A percentile compares a stretch with the other conserved stretches of the same genome.
Conservation (phyloP, 2,888 invertebrate species). For the Acrobasis consociella region DNA sequence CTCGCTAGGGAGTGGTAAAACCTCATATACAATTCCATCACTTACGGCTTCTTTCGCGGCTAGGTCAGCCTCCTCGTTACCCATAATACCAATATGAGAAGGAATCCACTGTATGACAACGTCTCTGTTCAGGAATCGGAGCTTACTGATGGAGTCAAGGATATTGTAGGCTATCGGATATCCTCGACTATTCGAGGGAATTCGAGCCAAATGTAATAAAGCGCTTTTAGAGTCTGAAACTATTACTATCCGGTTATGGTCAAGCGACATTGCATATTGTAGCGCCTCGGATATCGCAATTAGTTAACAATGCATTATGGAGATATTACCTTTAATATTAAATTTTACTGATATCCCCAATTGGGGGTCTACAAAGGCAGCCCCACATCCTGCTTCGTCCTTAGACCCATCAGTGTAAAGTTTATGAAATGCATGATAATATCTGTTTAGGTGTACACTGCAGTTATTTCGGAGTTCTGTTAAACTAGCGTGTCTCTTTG, state of each 20-base stretch:
- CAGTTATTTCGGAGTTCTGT: neutral
- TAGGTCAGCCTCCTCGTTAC: neutral
- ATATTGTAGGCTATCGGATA: slow-evolving; percentile 5
- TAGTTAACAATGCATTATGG: neutral
- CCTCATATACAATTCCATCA: neutral
- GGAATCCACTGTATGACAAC: neutral
- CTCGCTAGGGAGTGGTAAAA: neutral
- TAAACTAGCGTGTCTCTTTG: neutral
- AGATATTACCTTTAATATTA: neutral
- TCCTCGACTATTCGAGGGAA: slow-evolving; percentile 6
- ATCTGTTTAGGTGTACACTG: neutral
- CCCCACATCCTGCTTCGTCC: neutral
- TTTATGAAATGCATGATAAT: neutral
- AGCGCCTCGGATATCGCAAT: neutral
- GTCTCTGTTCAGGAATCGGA: neutral
- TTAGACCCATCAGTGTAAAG: slow-evolving; percentile 4
- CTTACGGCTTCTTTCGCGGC: slow-evolving; percentile 8
- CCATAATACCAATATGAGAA: too few species aligned
- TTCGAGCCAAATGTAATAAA: slow-evolving; percentile 6
- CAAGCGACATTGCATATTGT: neutral
- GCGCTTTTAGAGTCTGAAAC: neutral
- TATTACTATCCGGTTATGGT: neutral
- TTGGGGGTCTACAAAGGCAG: neutral
- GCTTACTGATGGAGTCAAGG: neutral
- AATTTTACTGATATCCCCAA: neutral